Evolutionary conservation across 2,888 invertebrate species (phyloP).

Genomic region (Matsumyia berberina): DNA sequence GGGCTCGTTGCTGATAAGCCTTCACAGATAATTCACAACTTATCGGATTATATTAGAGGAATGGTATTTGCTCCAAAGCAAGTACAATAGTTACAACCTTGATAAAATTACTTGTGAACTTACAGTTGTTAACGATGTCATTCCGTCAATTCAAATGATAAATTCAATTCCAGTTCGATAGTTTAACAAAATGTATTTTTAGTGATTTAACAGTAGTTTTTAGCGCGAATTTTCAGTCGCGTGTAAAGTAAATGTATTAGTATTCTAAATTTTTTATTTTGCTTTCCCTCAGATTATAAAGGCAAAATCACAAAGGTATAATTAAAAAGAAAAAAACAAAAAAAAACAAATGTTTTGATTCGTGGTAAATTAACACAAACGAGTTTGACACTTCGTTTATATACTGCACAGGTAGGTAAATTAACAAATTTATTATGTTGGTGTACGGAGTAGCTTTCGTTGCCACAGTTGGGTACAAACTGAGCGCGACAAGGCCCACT

Average conservation of each 20-base stretch:
- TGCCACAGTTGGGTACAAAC: conserved; percentile 48
- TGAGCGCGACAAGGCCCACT: conserved; percentile 41
- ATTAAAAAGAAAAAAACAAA: not conserved
- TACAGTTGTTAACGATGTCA: conserved; percentile 62
- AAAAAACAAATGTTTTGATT: not conserved
- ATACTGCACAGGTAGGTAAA: conserved; percentile 42
- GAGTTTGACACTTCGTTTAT: conserved; percentile 9
- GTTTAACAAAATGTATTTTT: not conserved
- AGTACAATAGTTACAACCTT: not conserved
- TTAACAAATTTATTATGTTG: not conserved
- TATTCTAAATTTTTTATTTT: not conserved
- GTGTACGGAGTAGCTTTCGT: conserved; percentile 18
- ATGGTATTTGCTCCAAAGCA: not conserved
- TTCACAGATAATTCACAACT: not conserved
- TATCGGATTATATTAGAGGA: conserved; percentile 16
- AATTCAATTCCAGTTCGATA: conserved; percentile 1
- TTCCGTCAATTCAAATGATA: conserved; percentile 23
- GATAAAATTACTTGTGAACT: conserved; percentile 16
- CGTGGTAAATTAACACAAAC: not conserved
- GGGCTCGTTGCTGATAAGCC: conserved; percentile 15
- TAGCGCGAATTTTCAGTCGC: conserved; percentile 4
- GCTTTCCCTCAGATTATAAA: not conserved
- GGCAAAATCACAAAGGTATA: conserved; percentile 4
- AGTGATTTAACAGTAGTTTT: not conserved
- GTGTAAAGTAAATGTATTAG: not conserved